Percentiles rank a stretch among this genome's conserved stretches.
Conservation (phyloP, 2,113 vertebrate genomes). For the Chaetodon auriga region DNA sequence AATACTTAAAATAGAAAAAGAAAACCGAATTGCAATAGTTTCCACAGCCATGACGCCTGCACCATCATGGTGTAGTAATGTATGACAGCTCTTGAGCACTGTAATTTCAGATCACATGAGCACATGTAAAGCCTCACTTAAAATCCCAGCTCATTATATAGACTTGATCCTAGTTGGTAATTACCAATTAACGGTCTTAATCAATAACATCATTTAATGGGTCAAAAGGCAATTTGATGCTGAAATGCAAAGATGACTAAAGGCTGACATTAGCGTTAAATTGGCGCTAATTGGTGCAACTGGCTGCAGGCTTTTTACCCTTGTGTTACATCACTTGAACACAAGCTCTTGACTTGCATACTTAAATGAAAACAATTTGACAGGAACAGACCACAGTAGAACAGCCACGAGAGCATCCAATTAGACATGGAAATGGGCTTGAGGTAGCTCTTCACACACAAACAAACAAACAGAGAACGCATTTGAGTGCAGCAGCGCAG, state of each 20-base stretch:
- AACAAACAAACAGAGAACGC: constrained; percentile 1
- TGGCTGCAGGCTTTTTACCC: constrained; percentile 10
- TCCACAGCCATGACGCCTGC: neutral
- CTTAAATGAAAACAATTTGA: neutral
- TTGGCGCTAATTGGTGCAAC: constrained; percentile 26
- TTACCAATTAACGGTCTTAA: neutral
- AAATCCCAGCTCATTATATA: neutral
- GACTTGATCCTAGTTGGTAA: neutral
- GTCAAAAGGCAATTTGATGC: neutral
- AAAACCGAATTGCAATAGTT: neutral
- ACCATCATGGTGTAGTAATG: neutral
- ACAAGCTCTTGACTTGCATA: constrained; percentile 21
- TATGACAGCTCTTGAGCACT: neutral
- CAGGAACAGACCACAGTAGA: constrained; percentile 1
- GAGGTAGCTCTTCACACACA: neutral
- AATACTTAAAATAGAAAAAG: neutral
- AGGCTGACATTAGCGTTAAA: neutral
- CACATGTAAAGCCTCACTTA: neutral
- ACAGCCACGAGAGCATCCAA: neutral
- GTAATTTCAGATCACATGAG: neutral
- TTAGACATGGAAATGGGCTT: constrained; percentile 26
- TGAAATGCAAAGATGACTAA: constrained; percentile 16
- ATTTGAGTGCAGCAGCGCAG: neutral
- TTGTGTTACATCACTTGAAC: constrained; percentile 32
- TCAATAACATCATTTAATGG: neutral